Conservation (phyloP, 2,797 vertebrate species). For the Microchirus variegatus region DNA sequence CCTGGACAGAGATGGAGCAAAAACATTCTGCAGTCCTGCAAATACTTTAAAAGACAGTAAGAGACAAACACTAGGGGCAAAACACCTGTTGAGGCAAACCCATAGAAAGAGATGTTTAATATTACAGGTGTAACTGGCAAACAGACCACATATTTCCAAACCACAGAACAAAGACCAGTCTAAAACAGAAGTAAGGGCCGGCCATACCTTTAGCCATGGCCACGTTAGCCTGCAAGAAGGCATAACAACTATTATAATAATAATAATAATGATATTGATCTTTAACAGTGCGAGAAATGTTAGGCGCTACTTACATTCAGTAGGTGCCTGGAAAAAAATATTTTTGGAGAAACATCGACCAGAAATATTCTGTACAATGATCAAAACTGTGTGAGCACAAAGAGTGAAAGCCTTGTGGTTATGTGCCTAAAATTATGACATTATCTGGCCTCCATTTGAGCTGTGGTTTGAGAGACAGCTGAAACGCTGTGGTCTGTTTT, state of each 20-base stretch:
- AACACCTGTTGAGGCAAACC: conserved; percentile 81
- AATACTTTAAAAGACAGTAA: conserved; percentile 75
- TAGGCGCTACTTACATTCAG: conserved; percentile 84
- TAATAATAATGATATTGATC: conserved; percentile 37
- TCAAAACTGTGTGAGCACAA: conserved; percentile 60
- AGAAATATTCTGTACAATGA: conserved; percentile 73
- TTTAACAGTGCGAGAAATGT: conserved; percentile 72
- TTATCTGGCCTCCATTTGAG: conserved; percentile 77
- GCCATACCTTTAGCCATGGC: conserved; percentile 81
- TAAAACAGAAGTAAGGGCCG: conserved; percentile 73
- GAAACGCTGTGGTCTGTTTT: conserved; percentile 89
- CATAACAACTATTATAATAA: conserved; percentile 76
- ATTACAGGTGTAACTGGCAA: conserved; percentile 77
- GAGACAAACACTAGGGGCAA: conserved; percentile 73
- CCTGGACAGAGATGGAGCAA: conserved; percentile 75
- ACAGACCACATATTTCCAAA: conserved; percentile 90
- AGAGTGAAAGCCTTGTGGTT: conserved; percentile 68
- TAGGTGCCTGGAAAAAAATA: conserved; percentile 81
- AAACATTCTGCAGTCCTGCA: conserved; percentile 73
- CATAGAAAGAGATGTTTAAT: conserved; percentile 83
- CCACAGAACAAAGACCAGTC: conserved; percentile 85
- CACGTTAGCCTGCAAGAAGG: conserved; percentile 79
- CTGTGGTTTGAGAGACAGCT: conserved; percentile 87
- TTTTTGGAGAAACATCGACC: conserved; percentile 73
- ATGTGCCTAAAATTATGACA: conserved; percentile 69